phyloP scores from a whole-genome alignment of 2,888 invertebrate genomes.

The Leptinotarsa peninsularis region DNA sequence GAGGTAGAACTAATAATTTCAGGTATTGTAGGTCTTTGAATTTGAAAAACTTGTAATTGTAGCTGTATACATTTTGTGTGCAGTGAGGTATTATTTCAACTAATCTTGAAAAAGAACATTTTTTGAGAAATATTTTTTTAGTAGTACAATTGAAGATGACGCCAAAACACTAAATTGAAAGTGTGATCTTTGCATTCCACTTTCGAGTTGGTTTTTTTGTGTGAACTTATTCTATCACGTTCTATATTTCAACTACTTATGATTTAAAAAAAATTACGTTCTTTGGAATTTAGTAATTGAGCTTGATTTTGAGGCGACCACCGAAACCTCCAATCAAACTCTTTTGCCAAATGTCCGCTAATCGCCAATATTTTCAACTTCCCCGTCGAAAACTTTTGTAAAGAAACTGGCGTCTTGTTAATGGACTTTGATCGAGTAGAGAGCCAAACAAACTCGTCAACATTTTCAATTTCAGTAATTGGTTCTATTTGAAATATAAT shows the following conservation, averaged over 20 bases:
- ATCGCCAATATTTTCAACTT: not conserved
- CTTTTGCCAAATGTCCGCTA: not conserved
- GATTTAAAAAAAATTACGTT: not conserved
- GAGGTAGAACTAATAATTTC: slow-evolving; percentile 24
- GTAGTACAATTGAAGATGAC: not conserved
- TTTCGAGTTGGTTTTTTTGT: not conserved
- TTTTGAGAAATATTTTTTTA: not conserved
- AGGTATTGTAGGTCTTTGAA: too few relatives aligned
- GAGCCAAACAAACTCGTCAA: slow-evolving; percentile 44
- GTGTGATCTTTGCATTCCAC: not conserved
- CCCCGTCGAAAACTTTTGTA: slow-evolving; percentile 14
- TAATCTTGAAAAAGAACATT: not conserved
- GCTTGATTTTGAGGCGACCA: not conserved
- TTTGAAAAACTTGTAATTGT: slow-evolving; percentile 22
- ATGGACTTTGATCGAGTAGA: slow-evolving; percentile 44
- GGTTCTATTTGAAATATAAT: slow-evolving; percentile 3
- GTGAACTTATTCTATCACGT: not conserved
- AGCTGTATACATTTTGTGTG: slow-evolving; percentile 32
- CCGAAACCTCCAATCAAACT: not conserved
- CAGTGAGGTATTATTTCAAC: slow-evolving; percentile 33
- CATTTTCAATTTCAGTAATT: slow-evolving; percentile 18
- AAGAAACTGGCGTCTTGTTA: slow-evolving; percentile 24
- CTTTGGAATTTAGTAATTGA: too few relatives aligned
- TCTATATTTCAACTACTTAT: not conserved
- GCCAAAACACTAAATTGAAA: not conserved